Evolutionary conservation across 53 echinoderm and acorn worm genomes (phyloP).

Genomic region (Luidia sarsii): DNA sequence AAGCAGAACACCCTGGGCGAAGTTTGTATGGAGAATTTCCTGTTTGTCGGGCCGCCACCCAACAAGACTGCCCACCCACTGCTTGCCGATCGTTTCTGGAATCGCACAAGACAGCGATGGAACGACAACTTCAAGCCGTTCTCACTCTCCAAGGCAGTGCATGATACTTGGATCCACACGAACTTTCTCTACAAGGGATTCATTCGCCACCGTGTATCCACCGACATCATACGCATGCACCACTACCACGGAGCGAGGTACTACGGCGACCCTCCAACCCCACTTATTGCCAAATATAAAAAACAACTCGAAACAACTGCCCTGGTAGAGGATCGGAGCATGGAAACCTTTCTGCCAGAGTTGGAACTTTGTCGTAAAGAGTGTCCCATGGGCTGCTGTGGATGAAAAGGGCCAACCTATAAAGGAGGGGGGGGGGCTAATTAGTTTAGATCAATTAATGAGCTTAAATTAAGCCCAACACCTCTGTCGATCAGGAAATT

Average conservation of each 20-base stretch:
- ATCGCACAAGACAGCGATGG: background rate
- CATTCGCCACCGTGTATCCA: background rate
- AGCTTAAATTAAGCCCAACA: no score
- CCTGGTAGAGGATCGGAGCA: conserved; percentile 22
- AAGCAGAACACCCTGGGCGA: no score
- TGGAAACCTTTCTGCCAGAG: no score
- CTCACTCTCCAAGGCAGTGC: background rate
- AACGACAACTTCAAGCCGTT: conserved; percentile 21
- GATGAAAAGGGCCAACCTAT: no score
- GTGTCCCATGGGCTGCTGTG: no score
- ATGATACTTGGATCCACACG: background rate
- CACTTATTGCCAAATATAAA: no score
- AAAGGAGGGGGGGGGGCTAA: no score
- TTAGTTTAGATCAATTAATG: no score
- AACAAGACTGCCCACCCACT: background rate
- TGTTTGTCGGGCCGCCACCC: conserved; percentile 6
- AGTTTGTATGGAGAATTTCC: conserved; percentile 21
- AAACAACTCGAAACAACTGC: no score
- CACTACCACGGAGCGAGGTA: conserved; percentile 19
- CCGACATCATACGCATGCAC: background rate
- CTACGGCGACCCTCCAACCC: background rate
- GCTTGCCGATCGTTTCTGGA: conserved; percentile 1
- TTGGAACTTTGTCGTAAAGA: no score
- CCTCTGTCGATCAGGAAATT: no score
- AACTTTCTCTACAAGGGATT: background rate